phyloP scores from a whole-genome alignment of 2,888 invertebrate genomes.

The Chydorus sphaericus region DNA sequence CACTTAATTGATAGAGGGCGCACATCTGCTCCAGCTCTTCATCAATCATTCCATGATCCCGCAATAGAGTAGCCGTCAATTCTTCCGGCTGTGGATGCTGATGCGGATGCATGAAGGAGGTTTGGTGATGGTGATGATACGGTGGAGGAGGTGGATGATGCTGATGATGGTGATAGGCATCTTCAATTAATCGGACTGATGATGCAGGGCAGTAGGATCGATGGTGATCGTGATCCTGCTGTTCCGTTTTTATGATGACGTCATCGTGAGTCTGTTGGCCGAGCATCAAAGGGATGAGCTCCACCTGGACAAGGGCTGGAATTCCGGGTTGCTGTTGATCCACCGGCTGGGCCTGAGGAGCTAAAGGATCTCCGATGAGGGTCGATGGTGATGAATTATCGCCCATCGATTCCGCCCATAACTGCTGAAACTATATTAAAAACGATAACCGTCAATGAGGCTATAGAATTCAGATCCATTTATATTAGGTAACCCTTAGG shows the following conservation, averaged over 20 bases:
- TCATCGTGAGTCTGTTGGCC: background rate
- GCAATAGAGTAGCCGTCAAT: conserved; percentile 8
- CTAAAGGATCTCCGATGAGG: conserved; percentile 11
- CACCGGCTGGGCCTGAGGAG: conserved; percentile 13
- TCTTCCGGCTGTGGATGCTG: background rate
- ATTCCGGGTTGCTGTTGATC: background rate
- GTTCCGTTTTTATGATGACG: too few relatives aligned
- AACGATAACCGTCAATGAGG: too few relatives aligned
- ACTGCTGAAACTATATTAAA: conserved; percentile 12
- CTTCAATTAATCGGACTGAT: background rate
- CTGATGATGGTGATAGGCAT: background rate
- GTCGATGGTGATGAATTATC: background rate
- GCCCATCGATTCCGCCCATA: conserved; percentile 12
- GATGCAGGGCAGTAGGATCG: background rate
- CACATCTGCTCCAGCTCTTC: conserved; percentile 6
- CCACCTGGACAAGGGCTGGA: too few relatives aligned
- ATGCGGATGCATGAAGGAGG: background rate
- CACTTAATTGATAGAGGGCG: conserved; percentile 1
- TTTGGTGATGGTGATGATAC: background rate
- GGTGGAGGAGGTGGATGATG: background rate
- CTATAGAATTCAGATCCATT: too few relatives aligned
- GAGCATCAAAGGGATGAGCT: background rate
- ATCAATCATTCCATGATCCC: conserved; percentile 10
- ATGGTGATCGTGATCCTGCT: background rate
- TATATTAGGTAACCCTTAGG: too few relatives aligned